Base-by-base conservation (phyloP, 2,888 invertebrate species). In the Cheilosia grossa region DNA sequence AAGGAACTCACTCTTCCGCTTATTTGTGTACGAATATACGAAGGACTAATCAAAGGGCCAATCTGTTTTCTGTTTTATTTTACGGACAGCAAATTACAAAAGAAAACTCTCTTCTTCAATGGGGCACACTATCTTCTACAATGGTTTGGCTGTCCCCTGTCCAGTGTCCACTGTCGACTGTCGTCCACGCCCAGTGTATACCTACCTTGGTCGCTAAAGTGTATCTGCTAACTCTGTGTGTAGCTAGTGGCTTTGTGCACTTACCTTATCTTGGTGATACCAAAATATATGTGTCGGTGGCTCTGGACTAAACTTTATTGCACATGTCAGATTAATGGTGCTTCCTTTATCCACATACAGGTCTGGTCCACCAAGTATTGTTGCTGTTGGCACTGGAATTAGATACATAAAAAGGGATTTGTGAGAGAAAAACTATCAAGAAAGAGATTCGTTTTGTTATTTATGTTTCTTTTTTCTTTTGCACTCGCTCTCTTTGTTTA, bases 221-320 rank as follows among this genome's bases (percentile, higher is more conserved):
- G 51, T 56, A 7, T 40, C 17, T 40, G n/a, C 24, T 51, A 49
- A 49, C 19, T 51, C 13, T 42, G 21, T 63, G 42, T 24, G n/a
- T 17, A 9, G 15, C 13, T 13, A 27, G 10, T 49, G 15, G 42
- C 44, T 58, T 6, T 70, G 47, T 58, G 66, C 56, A 87, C 96
- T 96, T 94, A 98, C 97, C 94, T 96, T 96, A 93, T 97, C 96
- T 93, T 97, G 97, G 94, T 97, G 97, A 94, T 97, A 97, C 97
- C 97, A 98, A 93, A 96, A 97, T 92, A 98, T 97, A 93, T 97
- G 98, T 89, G 97, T 97, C 88, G 98, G 98, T 87, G 97, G 97
- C 92, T 96, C 96, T 37, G 96, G 96, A 91, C 96, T 96, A 91
- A 95, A 95, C 89, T 95, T 93, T 88, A 96, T 95, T 89, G 96